phyloP scores from a whole-genome alignment of 2,797 vertebrate species.

The Rhinophrynus dorsalis region DNA sequence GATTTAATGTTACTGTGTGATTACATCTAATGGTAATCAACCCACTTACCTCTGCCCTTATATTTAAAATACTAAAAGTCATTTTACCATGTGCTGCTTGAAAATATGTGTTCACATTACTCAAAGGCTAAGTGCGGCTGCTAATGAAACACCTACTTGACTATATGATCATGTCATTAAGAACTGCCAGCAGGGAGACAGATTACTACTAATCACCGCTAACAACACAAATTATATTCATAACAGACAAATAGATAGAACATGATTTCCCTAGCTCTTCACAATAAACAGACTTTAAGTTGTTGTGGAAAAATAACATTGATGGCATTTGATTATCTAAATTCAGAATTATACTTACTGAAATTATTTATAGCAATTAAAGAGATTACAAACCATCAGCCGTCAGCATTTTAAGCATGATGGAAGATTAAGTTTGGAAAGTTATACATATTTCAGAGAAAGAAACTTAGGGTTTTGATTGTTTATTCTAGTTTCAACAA shows the following conservation, averaged over 20 bases:
- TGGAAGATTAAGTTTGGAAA: not conserved
- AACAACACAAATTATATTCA: conserved; percentile 29
- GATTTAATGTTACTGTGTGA: no score
- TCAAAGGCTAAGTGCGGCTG: no score
- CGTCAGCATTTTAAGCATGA: not conserved
- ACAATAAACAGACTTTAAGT: conserved; percentile 17
- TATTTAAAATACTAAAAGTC: no score
- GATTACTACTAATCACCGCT: conserved; percentile 13
- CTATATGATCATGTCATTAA: conserved; percentile 7
- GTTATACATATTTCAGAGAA: not conserved
- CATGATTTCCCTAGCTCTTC: conserved; percentile 30
- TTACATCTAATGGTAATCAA: no score
- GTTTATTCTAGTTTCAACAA: no score
- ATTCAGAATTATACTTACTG: conserved; percentile 21
- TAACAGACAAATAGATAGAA: conserved; percentile 9
- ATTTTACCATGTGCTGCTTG: no score
- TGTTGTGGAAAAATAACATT: conserved; percentile 11
- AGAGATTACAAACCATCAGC: conserved; percentile 6
- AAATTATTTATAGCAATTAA: conserved; percentile 29
- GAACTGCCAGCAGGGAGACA: conserved; percentile 2
- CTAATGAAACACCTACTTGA: not conserved
- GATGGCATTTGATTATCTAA: conserved; percentile 27
- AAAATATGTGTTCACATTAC: no score
- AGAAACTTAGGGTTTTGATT: not conserved
- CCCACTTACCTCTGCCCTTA: no score